These are phyloP conservation scores for Apis dorsata DNA, from an alignment of 1,140 invertebrate species.

Conservation along the genomic window DNA sequence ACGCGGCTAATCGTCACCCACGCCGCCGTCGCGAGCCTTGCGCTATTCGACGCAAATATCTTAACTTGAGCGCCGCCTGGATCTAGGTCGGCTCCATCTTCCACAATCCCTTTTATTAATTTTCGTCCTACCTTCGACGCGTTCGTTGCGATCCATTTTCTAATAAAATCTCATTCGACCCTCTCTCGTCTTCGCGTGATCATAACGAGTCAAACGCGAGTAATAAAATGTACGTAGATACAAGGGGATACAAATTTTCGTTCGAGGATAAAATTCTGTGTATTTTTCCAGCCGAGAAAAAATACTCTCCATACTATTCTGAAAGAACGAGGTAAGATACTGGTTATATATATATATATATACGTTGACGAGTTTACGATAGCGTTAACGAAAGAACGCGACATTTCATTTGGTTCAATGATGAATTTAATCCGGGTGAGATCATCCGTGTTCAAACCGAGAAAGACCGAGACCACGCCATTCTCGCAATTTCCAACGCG, in stretches of 20 bases:
- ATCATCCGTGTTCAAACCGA: slow-evolving; percentile 27
- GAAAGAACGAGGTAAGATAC: neutral
- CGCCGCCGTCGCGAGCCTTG: slow-evolving; percentile 34
- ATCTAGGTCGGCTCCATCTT: slow-evolving; percentile 35
- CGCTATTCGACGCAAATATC: slow-evolving; percentile 12
- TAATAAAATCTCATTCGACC: neutral
- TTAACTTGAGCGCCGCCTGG: neutral
- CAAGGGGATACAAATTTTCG: no score
- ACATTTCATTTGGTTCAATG: slow-evolving; percentile 12
- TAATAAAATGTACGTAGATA: neutral
- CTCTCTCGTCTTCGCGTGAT: neutral
- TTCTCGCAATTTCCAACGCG: slow-evolving; percentile 14
- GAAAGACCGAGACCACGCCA: neutral
- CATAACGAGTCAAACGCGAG: neutral
- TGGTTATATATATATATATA: no score
- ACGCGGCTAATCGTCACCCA: slow-evolving; percentile 56
- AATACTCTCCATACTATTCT: no score
- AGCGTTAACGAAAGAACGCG: neutral
- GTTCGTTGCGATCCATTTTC: slow-evolving; percentile 2
- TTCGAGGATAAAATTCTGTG: no score
- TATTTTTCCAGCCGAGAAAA: no score
- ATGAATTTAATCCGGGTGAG: slow-evolving; percentile 56
- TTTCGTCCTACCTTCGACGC: slow-evolving; percentile 12
- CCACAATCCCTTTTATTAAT: slow-evolving; percentile 2
- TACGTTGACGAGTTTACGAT: neutral